Evolutionary conservation across 2,888 invertebrate species (phyloP).

Genomic region (Amiota mariae): DNA sequence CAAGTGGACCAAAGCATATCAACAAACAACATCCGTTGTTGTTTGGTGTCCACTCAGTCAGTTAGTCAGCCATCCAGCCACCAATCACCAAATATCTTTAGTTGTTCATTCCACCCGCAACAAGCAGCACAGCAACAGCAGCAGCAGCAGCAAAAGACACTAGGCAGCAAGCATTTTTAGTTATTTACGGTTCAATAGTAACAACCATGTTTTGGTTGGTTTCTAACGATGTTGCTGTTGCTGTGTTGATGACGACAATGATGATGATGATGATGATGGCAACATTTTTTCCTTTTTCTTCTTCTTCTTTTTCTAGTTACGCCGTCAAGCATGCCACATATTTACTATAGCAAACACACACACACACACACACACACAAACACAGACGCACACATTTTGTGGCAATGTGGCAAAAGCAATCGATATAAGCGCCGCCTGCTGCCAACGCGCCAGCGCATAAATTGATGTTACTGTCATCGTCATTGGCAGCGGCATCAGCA

Average conservation of each 20-base stretch:
- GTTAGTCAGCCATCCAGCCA: constrained; percentile 20
- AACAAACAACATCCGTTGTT: too few relatives aligned
- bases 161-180: too few relatives aligned
- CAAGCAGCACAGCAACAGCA: constrained; percentile 9
- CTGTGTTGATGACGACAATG: constrained; percentile 26
- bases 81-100: background rate
- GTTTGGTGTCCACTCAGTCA: constrained; percentile 2
- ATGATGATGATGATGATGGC: too few relatives aligned
- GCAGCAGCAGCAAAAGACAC: background rate
- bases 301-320: too few relatives aligned
- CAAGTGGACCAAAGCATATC: too few relatives aligned
- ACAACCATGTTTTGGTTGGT: too few relatives aligned
- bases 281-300: too few relatives aligned
- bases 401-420: constrained; percentile 66
- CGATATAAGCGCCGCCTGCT: constrained; percentile 61
- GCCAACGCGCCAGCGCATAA: constrained; percentile 42
- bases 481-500: background rate
- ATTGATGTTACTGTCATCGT: constrained; percentile 20
- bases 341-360: too few relatives aligned
- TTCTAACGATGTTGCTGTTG: constrained; percentile 34
- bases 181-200: too few relatives aligned
- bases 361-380: too few relatives aligned
- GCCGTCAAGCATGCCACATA: too few relatives aligned
- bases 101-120: background rate
- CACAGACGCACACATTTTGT: background rate